A percentile compares a stretch with the other conserved stretches of the same genome.
phyloP scores from a whole-genome alignment of 1,140 invertebrate genomes.

The Drosophila lowei region DNA sequence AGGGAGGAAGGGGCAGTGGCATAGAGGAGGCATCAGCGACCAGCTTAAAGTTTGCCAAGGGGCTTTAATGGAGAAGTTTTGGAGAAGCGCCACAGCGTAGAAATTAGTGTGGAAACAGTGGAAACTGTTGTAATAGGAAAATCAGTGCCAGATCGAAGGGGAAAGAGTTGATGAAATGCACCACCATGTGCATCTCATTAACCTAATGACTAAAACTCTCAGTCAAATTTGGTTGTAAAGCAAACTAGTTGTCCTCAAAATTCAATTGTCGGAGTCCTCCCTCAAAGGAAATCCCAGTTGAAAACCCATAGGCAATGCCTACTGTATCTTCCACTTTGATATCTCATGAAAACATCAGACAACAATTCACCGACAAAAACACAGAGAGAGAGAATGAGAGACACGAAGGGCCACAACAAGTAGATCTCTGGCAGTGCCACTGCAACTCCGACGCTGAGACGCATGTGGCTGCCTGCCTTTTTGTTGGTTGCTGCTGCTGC shows the following conservation, averaged over 20 bases:
- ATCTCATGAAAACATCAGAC: constrained; percentile 41
- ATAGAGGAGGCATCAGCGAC: constrained; percentile 19
- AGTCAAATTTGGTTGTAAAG: constrained; percentile 20
- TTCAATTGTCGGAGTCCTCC: constrained; percentile 36
- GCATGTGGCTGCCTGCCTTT: constrained; percentile 4
- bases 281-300: constrained; percentile 37
- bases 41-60: constrained; percentile 36
- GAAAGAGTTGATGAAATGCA: too few relatives aligned
- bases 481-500: constrained; percentile 30
- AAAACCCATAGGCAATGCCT: constrained; percentile 28
- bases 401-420: background rate
- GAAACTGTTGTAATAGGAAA: background rate
- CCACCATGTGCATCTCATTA: too few relatives aligned
- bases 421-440: background rate
- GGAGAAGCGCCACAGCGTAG: constrained; percentile 3
- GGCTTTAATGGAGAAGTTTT: constrained; percentile 35
- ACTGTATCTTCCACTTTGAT: constrained; percentile 30
- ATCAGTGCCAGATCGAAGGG: too few relatives aligned
- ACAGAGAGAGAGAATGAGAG: background rate
- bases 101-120: constrained; percentile 1
- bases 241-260: constrained; percentile 20
- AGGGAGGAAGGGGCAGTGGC: background rate
- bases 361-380: constrained; percentile 33
- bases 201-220: constrained; percentile 39
- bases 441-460: background rate